phyloP scores from a whole-genome alignment of 2,797 vertebrate species.

The Manis crassicaudata region DNA sequence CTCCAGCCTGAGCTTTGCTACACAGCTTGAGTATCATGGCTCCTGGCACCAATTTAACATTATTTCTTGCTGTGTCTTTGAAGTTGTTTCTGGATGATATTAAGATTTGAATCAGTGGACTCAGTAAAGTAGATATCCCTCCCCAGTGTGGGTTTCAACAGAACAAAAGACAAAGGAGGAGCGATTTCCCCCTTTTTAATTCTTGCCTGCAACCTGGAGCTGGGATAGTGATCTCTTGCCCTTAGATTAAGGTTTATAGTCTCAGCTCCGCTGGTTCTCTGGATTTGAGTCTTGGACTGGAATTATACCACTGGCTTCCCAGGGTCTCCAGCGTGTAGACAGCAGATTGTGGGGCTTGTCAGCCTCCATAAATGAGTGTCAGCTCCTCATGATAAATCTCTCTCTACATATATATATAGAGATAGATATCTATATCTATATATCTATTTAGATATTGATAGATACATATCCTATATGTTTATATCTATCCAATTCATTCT shows the following conservation, averaged over 20 bases:
- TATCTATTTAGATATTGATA: too few species aligned
- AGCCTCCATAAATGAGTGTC: neutral
- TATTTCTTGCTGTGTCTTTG: neutral
- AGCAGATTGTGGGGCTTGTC: neutral
- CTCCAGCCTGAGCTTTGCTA: too few species aligned
- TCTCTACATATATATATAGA: too few species aligned
- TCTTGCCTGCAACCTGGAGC: neutral
- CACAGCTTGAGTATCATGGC: too few species aligned
- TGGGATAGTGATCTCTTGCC: neutral
- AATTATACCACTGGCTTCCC: neutral
- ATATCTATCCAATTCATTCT: too few species aligned
- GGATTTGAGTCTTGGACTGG: neutral
- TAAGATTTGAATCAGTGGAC: neutral
- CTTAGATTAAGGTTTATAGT: neutral
- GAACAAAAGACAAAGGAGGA: neutral
- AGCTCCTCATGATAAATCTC: neutral
- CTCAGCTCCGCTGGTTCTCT: neutral
- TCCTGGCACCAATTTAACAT: too few species aligned
- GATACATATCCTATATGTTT: too few species aligned
- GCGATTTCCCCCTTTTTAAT: neutral
- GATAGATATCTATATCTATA: too few species aligned
- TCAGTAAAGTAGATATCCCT: neutral
- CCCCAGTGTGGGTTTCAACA: neutral
- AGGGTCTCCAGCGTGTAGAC: neutral
- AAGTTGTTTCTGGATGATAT: neutral